Evolutionary conservation across 2,888 invertebrate species (phyloP), one percentile per base, ranked within the genome.

Genomic region (Lycocerus yunnanus): DNA sequence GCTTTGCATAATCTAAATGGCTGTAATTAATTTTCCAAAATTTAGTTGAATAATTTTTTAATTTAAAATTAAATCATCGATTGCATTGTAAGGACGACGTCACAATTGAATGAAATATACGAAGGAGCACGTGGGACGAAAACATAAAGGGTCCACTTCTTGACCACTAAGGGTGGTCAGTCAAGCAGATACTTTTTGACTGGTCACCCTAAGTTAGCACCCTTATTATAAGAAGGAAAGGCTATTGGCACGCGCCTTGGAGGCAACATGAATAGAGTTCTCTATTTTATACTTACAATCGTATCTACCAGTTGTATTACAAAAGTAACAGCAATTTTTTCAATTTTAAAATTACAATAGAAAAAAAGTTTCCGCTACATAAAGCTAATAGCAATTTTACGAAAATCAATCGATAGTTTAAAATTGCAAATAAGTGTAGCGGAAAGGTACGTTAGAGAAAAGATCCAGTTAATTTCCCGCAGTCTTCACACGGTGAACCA

Each of bases 141-240:
- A 20, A 16, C 20, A 63, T 63, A 20, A 77, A 80, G 80, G 81
- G 80, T 74, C 74, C 69, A 75, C 69, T 70, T 79, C 82, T 81
- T 83, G 84, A 84, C 84, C 84, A 81, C 81, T 81, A 80, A 76
- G 84, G 85, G 84, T 84, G 85, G 84, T 83, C 84, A 84, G 82
- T 82, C 82, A 83, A 84, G 84, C 83, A 83, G 81, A 83, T 83
- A 83, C 82, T 82, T 84, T 82, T 83, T 60, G 80, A 78, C 74
- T 74, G 78, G 75, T 71, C 81, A 78, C 81, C 82, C 81, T 68
- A 76, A 79, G 79, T 79, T 77, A 73, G 43, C 65, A 71, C 76
- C 74, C 74, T 76, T 63, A 18, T 63, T n/a, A n/a, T n/a, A n/a
- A 63, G 69, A 65, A 76, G 71, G 72, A 69, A 75, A 72, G 66